Evolutionary conservation across 2,113 vertebrate genomes (phyloP), one percentile per base, ranked within the genome.

Genomic region (Dasypus novemcinctus): DNA sequence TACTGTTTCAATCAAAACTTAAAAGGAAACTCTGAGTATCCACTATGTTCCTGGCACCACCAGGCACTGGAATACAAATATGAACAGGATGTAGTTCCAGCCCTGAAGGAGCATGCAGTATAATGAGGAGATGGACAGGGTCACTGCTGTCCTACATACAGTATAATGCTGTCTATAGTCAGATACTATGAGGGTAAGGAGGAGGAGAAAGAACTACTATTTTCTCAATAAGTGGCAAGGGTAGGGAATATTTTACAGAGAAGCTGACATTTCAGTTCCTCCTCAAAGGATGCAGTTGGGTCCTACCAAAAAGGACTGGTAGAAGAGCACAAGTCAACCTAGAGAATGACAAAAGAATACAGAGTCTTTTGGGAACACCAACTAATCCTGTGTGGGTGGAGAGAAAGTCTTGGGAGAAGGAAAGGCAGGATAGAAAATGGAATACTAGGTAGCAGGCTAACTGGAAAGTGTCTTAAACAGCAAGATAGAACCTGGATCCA

Each of bases 81-180:
- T 0, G 5, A 25, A 18, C 0, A 1, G 3, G 25, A 46, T 0
- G 7, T 9, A 52, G 74, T 1, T 21, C 1, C 38, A 66, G 64
- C 13, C 49, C 4, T 10, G 43, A 52, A 21, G 49, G 15, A 59
- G 7, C 1, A 15, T 4, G 36, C 3, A 7, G 6, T 0, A 10
- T 23, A 29, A 8, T 2, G 57, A 75, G 2, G 38, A 20, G 33
- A 71, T 20, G 17, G 38, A 21, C 9, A n/a, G 38, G 7, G 46
- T 5, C 8, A 21, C 11, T 0, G 11, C 12, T 5, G 3, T 8
- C 68, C 83, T 46, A 1, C 8, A 9, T 4, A 6, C 2, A 12
- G 46, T 0, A 0, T 0, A 1, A 72, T 1, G 2, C 11, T n/a
- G 41, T 69, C 74, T 87, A 21, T 10, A 15, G 11, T 11, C 18